phyloP scores from a whole-genome alignment of 2,797 vertebrate genomes.

The Eupleurogrammus muticus region DNA sequence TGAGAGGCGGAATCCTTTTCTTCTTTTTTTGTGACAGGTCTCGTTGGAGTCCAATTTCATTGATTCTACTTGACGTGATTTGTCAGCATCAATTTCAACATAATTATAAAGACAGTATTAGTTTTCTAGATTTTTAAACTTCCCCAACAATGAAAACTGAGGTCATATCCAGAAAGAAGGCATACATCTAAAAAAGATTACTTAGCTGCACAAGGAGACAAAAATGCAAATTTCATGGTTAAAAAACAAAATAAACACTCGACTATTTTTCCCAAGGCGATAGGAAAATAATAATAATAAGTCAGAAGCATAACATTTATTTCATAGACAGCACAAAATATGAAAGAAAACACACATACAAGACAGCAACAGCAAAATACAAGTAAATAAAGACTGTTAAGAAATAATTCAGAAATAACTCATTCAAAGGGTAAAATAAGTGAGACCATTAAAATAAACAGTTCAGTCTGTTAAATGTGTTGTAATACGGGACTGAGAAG shows the following conservation, averaged over 20 bases:
- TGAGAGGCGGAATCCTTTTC: not conserved
- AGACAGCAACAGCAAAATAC: too few relatives aligned
- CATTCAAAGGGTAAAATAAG: too few relatives aligned
- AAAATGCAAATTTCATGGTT: not conserved
- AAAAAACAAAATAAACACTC: too few relatives aligned
- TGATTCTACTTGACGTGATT: not conserved
- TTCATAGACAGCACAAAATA: too few relatives aligned
- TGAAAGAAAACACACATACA: too few relatives aligned
- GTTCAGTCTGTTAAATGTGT: too few relatives aligned
- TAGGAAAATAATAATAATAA: not conserved
- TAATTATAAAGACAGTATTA: not conserved
- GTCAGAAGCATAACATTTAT: too few relatives aligned
- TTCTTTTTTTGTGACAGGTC: not conserved
- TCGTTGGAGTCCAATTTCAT: not conserved
- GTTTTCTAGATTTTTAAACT: not conserved
- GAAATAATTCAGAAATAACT: too few relatives aligned
- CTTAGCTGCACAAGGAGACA: not conserved
- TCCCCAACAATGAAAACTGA: not conserved
- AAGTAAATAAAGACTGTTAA: too few relatives aligned
- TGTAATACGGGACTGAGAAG: too few relatives aligned
- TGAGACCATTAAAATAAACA: too few relatives aligned
- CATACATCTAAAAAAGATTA: not conserved
- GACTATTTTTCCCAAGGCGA: not conserved
- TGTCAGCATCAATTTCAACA: slow-evolving; percentile 3
- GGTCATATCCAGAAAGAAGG: not conserved